A percentile compares a stretch with the other conserved stretches of the same genome.
Evolutionary conservation across 2,797 vertebrate genomes (phyloP).

Genomic region (Poliocrania exsul): DNA sequence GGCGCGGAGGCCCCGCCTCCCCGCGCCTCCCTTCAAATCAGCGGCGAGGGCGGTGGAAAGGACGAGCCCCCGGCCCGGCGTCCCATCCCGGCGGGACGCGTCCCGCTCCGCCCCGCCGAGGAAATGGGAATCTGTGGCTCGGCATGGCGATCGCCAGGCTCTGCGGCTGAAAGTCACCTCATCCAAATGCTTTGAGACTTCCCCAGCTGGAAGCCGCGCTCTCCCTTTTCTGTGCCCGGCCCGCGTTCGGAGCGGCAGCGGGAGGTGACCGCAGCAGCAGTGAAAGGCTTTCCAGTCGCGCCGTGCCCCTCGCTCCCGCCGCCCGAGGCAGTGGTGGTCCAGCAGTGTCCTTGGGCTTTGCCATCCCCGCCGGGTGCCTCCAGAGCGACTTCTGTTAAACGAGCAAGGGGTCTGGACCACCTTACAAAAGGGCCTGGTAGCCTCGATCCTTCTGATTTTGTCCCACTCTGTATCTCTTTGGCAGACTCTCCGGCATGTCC

Average conservation of each 20-base stretch:
- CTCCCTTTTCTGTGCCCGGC: background rate
- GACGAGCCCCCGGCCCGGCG: fast-evolving
- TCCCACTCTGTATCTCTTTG: background rate
- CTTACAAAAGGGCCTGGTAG: background rate
- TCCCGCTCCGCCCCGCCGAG: too few species aligned
- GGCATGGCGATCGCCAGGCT: background rate
- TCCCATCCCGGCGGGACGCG: too few species aligned
- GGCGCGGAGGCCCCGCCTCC: fast-evolving
- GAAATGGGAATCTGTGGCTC: background rate
- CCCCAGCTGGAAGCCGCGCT: background rate
- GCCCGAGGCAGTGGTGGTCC: background rate
- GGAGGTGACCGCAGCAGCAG: background rate
- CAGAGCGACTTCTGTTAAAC: too few species aligned
- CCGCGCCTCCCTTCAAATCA: fast-evolving
- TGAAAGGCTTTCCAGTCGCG: fast-evolving
- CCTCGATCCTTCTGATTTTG: too few species aligned
- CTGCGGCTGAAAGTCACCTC: fast-evolving
- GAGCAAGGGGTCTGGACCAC: background rate
- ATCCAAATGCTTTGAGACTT: background rate
- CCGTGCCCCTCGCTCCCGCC: background rate
- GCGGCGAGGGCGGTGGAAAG: fast-evolving
- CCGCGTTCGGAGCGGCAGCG: background rate
- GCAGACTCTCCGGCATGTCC: background rate
- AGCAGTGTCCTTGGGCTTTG: background rate
- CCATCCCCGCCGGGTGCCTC: background rate